These are phyloP conservation scores for Eueides isabella DNA, from an alignment of 1,140 invertebrate genomes.

Conservation along the genomic window DNA sequence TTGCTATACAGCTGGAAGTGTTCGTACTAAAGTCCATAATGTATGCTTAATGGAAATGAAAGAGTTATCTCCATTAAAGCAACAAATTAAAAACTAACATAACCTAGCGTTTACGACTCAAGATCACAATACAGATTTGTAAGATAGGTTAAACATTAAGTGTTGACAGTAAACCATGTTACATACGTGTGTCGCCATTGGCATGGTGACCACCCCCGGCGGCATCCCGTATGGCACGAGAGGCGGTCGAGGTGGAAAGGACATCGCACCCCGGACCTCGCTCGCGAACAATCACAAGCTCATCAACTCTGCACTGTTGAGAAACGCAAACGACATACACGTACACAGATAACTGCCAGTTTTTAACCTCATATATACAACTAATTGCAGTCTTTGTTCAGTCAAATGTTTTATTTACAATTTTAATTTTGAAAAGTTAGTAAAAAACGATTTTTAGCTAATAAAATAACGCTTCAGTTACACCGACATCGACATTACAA, in stretches of 20 bases:
- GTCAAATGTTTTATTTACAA: slow-evolving; percentile 14
- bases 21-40: background rate
- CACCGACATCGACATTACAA: slow-evolving; percentile 38
- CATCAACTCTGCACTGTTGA: slow-evolving; percentile 41
- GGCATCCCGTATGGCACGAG: slow-evolving; percentile 73
- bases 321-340: slow-evolving; percentile 40
- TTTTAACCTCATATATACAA: slow-evolving; percentile 22
- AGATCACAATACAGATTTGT: background rate
- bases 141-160: slow-evolving; percentile 30
- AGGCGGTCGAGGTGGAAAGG: slow-evolving; percentile 73
- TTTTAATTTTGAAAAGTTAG: slow-evolving; percentile 25
- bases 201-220: slow-evolving; percentile 75
- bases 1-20: too few species aligned
- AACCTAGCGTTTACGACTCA: background rate
- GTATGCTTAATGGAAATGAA: background rate
- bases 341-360: slow-evolving; percentile 24
- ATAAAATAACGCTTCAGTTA: slow-evolving; percentile 32
- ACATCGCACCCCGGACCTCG: slow-evolving; percentile 57
- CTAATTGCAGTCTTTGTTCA: slow-evolving; percentile 16
- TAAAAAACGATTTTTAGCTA: slow-evolving; percentile 22
- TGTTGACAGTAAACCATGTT: slow-evolving; percentile 19
- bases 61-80: background rate
- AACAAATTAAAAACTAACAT: background rate
- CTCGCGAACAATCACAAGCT: slow-evolving; percentile 35
- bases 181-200: slow-evolving; percentile 74